Evolutionary conservation across 2,797 vertebrate species (phyloP).

Genomic region (Mus minutoides): DNA sequence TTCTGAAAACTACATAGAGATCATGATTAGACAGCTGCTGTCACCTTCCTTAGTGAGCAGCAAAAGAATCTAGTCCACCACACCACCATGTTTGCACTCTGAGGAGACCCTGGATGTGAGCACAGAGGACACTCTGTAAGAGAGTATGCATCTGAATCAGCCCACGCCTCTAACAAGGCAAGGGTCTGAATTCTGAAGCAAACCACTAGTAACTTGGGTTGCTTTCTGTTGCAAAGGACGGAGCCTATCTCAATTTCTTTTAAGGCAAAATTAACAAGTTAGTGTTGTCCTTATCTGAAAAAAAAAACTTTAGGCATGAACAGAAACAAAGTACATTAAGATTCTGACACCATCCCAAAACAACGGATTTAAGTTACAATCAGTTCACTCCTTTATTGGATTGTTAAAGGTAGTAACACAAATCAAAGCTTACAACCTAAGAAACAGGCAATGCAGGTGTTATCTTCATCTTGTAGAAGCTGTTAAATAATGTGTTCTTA

Average conservation of each 20-base stretch:
- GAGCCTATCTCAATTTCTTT: constrained; percentile 1
- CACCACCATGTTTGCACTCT: not conserved
- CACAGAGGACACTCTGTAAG: not conserved
- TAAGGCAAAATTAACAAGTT: constrained; percentile 11
- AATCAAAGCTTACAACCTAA: not conserved
- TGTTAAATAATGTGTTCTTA: not conserved
- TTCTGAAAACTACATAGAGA: not conserved
- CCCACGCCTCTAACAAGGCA: not conserved
- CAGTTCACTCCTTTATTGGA: not conserved
- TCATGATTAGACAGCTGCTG: not conserved
- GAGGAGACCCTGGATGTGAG: not conserved
- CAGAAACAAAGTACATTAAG: not conserved
- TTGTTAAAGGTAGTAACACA: not conserved
- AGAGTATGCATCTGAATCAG: not conserved
- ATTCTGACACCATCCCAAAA: constrained; percentile 15
- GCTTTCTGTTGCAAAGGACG: constrained; percentile 12
- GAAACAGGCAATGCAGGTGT: not conserved
- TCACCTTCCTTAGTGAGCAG: not conserved
- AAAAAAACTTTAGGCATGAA: constrained; percentile 5
- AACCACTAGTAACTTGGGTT: not conserved
- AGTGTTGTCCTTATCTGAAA: constrained; percentile 28
- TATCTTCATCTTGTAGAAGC: constrained; percentile 10
- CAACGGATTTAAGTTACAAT: constrained; percentile 22
- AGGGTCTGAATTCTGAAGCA: constrained; percentile 22
- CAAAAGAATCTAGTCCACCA: not conserved